phyloP scores from a whole-genome alignment of 2,888 invertebrate species.

The Prenolepis imparis region DNA sequence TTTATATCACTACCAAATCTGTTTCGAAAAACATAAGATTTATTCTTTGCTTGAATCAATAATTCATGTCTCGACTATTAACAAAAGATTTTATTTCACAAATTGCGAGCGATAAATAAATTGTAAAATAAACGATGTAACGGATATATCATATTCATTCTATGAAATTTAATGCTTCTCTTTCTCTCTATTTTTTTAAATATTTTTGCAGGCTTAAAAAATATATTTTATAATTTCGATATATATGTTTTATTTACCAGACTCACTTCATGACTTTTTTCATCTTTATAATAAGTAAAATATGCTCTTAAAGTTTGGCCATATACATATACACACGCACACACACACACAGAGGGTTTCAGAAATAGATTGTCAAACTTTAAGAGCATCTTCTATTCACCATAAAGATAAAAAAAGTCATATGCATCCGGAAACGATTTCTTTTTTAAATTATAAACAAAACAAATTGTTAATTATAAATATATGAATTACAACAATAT shows the following conservation, averaged over 20 bases:
- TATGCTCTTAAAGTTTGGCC: no score
- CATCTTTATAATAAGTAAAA: no score
- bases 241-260: neutral
- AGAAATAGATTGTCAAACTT: no score
- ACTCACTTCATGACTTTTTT: no score
- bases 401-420: no score
- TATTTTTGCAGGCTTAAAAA: neutral
- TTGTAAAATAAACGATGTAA: neutral
- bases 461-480: neutral
- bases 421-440: no score
- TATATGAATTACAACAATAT: neutral
- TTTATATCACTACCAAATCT: constrained; percentile 2
- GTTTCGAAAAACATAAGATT: constrained; percentile 28
- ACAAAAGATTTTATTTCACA: neutral
- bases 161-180: neutral
- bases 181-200: neutral
- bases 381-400: no score
- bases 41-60: constrained; percentile 9
- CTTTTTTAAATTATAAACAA: neutral
- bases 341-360: no score
- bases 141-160: neutral
- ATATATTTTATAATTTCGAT: neutral
- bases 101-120: neutral
- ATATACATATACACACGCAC: no score
- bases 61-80: constrained; percentile 7